These are phyloP conservation scores for Nothobranchius furzeri DNA, from an alignment of 2,113 vertebrate species.

Conservation along the genomic window DNA sequence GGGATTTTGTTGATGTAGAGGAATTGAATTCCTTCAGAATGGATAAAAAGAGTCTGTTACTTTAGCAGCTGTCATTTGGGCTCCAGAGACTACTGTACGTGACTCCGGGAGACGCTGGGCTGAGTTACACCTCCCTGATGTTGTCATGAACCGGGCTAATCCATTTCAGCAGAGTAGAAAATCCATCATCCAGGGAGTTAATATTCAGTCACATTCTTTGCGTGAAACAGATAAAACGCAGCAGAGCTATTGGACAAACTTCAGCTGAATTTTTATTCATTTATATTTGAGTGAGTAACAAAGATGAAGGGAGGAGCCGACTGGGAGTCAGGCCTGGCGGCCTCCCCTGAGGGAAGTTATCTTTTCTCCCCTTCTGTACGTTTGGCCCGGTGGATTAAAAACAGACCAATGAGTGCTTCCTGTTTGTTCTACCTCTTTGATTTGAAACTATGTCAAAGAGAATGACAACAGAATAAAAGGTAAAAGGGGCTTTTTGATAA, in stretches of 20 bases:
- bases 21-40: constrained; percentile 6
- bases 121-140: constrained; percentile 23
- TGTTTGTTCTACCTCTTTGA: constrained; percentile 12
- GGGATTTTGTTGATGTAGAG: too few species aligned
- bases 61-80: constrained; percentile 21
- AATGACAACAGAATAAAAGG: constrained; percentile 48
- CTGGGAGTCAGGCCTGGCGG: constrained; percentile 49
- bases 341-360: constrained; percentile 59
- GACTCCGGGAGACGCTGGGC: constrained; percentile 44
- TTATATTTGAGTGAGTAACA: constrained; percentile 19
- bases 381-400: constrained; percentile 57
- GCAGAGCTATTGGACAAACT: constrained; percentile 29
- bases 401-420: constrained; percentile 31
- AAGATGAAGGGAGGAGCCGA: constrained; percentile 45
- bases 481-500: constrained; percentile 42
- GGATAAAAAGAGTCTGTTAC: neutral
- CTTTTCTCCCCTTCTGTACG: constrained; percentile 55
- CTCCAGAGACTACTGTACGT: constrained; percentile 20
- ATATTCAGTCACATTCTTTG: constrained; percentile 28
- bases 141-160: constrained; percentile 47
- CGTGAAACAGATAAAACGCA: constrained; percentile 30
- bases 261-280: constrained; percentile 28
- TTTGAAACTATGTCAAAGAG: constrained; percentile 42
- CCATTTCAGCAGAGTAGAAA: constrained; percentile 37
- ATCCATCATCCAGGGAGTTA: constrained; percentile 32